Conservation (phyloP, 2,797 vertebrate species). For the Limosa lapponica region DNA sequence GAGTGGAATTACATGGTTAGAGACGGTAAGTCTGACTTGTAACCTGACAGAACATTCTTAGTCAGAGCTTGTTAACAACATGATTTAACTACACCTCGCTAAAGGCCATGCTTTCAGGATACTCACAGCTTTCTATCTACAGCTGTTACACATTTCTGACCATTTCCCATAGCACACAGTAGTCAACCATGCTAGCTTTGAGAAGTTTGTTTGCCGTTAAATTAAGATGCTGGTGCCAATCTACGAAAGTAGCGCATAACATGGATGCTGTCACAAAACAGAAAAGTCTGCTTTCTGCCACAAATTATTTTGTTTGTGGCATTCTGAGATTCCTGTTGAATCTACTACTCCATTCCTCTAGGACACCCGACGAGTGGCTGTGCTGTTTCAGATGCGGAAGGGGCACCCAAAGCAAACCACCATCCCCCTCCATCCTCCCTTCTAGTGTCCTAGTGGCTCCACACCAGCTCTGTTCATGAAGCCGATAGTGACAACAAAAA, state of each 20-base stretch:
- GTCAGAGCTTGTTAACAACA: background rate
- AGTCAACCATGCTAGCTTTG: background rate
- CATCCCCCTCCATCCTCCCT: background rate
- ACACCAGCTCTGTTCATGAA: background rate
- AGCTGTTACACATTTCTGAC: background rate
- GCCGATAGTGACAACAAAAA: background rate
- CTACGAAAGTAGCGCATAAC: background rate
- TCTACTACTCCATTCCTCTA: background rate
- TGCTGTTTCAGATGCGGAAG: background rate
- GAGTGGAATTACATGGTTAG: background rate
- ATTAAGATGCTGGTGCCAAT: background rate
- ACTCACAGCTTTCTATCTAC: background rate
- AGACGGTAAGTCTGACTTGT: background rate
- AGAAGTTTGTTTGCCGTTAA: background rate
- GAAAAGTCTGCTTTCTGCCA: background rate
- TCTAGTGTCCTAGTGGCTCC: background rate
- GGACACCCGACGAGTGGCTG: accelerated
- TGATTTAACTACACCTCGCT: background rate
- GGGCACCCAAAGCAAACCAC: background rate
- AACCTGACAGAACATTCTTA: background rate
- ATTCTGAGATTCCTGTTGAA: background rate
- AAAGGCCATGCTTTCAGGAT: background rate
- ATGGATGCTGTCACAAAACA: background rate
- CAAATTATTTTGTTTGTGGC: background rate
- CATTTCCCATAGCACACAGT: background rate